phyloP scores from a whole-genome alignment of 2,888 invertebrate species.

The Serrognathus titanus region DNA sequence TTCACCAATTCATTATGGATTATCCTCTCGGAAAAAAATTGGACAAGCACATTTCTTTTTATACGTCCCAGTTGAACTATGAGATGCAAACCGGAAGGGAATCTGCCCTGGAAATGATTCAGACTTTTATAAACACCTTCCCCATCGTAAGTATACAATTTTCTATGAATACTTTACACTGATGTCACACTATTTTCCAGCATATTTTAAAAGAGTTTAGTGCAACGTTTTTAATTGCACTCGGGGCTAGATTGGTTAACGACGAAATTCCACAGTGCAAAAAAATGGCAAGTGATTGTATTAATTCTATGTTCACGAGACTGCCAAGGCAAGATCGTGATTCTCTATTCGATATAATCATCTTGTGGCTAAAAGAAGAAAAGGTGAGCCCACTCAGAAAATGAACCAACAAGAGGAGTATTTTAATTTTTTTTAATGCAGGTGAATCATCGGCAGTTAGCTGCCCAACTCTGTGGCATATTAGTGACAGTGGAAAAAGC shows the following conservation, averaged over 20 bases:
- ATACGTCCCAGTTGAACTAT: conserved; percentile 77
- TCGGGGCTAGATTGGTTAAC: conserved; percentile 77
- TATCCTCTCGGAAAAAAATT: conserved; percentile 79
- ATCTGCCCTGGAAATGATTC: conserved; percentile 83
- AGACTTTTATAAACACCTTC: conserved; percentile 72
- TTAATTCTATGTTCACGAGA: conserved; percentile 66
- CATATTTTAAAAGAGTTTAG: conserved; percentile 58
- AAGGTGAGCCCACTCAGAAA: conserved; percentile 48
- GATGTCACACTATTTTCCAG: conserved; percentile 44
- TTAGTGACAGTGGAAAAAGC: conserved; percentile 75
- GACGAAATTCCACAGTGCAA: conserved; percentile 77
- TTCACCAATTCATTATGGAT: conserved; percentile 78
- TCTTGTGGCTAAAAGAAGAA: conserved; percentile 66
- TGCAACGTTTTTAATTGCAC: conserved; percentile 68
- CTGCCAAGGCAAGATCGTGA: conserved; percentile 57
- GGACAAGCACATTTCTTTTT: conserved; percentile 74
- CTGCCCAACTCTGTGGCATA: conserved; percentile 74
- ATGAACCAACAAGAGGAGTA: too few relatives aligned
- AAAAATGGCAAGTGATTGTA: conserved; percentile 66
- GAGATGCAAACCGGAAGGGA: conserved; percentile 77
- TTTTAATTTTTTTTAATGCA: conserved; percentile 39
- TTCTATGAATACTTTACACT: neutral
- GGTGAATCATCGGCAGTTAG: conserved; percentile 69
- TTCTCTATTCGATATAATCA: conserved; percentile 67
- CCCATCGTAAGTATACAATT: conserved; percentile 59